Evolutionary conservation across 2,113 vertebrate species (phyloP).

Genomic region (Chascanopsetta lugubris): DNA sequence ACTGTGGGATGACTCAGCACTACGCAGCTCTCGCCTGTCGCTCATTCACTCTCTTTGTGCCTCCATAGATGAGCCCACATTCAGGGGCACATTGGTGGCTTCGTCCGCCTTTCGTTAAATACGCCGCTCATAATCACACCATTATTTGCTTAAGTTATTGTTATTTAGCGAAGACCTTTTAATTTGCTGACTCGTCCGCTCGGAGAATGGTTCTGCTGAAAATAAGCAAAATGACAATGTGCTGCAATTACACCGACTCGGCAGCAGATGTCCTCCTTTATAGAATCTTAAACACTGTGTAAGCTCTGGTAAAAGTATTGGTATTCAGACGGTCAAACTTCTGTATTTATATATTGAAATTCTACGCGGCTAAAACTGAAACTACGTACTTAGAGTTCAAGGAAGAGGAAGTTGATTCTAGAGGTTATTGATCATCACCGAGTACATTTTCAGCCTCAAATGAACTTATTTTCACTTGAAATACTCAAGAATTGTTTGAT

Average conservation of each 20-base stretch:
- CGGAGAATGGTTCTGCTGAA: background rate
- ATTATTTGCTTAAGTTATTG: constrained; percentile 29
- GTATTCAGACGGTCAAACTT: no score
- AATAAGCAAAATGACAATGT: background rate
- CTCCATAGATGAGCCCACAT: constrained; percentile 35
- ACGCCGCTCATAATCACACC: constrained; percentile 6
- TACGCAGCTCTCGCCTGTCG: background rate
- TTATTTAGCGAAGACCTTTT: constrained; percentile 38
- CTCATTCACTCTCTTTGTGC: constrained; percentile 29
- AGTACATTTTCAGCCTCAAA: no score
- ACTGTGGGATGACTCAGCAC: constrained; percentile 22
- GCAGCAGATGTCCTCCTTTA: constrained; percentile 53
- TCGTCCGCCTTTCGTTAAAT: constrained; percentile 15
- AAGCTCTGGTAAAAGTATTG: background rate
- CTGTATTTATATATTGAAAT: no score
- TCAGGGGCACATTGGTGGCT: constrained; percentile 28
- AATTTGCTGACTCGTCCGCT: constrained; percentile 39
- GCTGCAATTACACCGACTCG: constrained; percentile 18
- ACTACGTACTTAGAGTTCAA: no score
- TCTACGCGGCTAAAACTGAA: no score
- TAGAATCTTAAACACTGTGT: background rate
- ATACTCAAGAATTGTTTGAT: no score
- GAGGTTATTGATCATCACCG: no score
- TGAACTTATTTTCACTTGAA: no score
- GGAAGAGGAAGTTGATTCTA: no score